Conservation (phyloP, 2,113 vertebrate genomes). For the Uropsilus gracilis region DNA sequence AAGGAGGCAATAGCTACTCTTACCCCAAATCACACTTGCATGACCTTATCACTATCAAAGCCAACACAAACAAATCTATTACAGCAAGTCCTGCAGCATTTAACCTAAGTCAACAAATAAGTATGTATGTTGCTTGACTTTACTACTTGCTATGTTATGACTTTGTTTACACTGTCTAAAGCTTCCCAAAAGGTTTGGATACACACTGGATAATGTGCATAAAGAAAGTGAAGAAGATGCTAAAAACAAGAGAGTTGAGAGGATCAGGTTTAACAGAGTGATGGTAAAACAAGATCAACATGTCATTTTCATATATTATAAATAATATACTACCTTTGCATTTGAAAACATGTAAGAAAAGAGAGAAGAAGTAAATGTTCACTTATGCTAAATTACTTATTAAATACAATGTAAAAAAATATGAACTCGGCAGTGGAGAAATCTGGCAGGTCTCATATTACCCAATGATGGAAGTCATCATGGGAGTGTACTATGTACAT, state of each 20-base stretch:
- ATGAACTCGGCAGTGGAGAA: not conserved
- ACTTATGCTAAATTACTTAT: not conserved
- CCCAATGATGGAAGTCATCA: not conserved
- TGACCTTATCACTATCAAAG: not conserved
- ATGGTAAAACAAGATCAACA: not conserved
- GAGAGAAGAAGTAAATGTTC: not conserved
- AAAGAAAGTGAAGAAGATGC: not conserved
- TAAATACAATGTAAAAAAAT: not conserved
- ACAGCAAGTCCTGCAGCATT: not conserved
- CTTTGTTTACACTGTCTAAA: not conserved
- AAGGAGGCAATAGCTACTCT: conserved; percentile 39
- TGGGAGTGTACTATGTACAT: rapidly evolving
- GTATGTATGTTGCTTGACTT: not conserved
- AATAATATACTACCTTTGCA: not conserved
- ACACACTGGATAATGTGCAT: not conserved
- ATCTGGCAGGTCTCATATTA: not conserved
- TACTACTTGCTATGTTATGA: not conserved
- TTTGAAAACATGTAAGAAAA: not conserved
- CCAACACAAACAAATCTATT: conserved; percentile 20
- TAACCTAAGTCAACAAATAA: not conserved
- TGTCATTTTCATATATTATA: not conserved
- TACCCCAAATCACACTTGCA: conserved; percentile 24
- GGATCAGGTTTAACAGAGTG: not conserved
- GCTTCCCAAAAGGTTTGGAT: no score
- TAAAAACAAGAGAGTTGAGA: not conserved